Evolutionary conservation across 2,888 invertebrate species (phyloP), one percentile per base, ranked within the genome.

Genomic region (Clepsis dumicolana): DNA sequence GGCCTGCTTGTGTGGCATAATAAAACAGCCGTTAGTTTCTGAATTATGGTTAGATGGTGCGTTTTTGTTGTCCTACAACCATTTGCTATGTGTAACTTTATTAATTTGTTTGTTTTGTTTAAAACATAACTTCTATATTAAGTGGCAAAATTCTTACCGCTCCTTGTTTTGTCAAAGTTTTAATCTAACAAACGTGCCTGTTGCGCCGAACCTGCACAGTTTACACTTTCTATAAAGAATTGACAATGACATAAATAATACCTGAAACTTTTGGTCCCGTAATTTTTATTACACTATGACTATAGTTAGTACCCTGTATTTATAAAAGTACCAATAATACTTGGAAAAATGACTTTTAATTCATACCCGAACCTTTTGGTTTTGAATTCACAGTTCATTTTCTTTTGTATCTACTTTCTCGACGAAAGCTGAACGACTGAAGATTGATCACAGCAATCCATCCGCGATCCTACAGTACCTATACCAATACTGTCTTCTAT

Each of bases 381-480:
- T n/a, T n/a, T n/a, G n/a, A n/a, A n/a, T 44, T 61, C 52, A 41
- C 29, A 41, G 41, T 59, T 59, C 29, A 16, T 18, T 25, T 27
- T 59, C 10, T n/a, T n/a, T n/a, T 25, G n/a, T 27, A 16, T 18
- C 27, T 24, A 61, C 65, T 60, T 66, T 65, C 67, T 44, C 68
- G 75, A 72, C 61, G 74, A 75, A 72, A 72, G 73, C 60, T 50
- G 59, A 21, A 14, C 41, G 65, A 70, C 65, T 64, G 70, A 72
- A 74, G 72, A 75, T 74, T 75, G 72, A 75, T 75, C 67, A 67
- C 16, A 32, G 65, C 57, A 65, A 75, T 75, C 71, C 65, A 63
- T 75, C 73, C 71, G 60, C 59, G 57, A 59, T 57, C 27, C 27
- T 16, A 52, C 32, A 44, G 52, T 41, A 32, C 59, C 68, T 57